Conservation (phyloP, 2,113 vertebrate genomes). For the Cyanocitta stelleri region DNA sequence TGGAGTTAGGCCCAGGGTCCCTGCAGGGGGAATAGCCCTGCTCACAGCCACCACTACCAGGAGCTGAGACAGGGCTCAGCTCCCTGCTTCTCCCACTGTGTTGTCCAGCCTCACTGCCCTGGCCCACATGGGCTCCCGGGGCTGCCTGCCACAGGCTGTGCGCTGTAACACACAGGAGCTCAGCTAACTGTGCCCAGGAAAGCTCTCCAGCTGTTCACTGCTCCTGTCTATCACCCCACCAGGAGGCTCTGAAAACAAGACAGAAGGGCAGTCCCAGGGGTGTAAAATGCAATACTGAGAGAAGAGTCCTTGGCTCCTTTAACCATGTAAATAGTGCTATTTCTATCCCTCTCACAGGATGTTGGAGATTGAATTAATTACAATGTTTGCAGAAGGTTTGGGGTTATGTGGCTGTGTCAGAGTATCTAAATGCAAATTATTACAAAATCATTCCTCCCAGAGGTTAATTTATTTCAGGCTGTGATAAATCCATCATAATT, state of each 20-base stretch:
- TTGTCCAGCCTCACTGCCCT: background rate
- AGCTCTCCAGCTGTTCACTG: background rate
- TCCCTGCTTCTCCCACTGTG: fast-evolving
- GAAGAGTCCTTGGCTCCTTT: background rate
- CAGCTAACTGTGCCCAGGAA: background rate
- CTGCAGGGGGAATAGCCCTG: background rate
- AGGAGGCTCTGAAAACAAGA: background rate
- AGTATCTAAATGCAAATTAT: constrained; percentile 55
- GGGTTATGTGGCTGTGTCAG: constrained; percentile 33
- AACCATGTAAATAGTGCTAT: background rate
- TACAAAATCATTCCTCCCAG: constrained; percentile 27
- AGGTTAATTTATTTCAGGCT: constrained; percentile 28
- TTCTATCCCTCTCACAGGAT: background rate
- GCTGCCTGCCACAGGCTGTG: background rate
- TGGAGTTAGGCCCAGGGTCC: background rate
- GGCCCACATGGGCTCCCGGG: background rate
- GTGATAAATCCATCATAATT: background rate
- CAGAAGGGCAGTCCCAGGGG: background rate
- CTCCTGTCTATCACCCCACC: background rate
- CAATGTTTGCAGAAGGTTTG: constrained; percentile 12
- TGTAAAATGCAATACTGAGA: background rate
- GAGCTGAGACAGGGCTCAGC: background rate
- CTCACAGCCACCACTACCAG: background rate
- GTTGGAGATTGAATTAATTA: background rate
- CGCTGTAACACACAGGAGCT: background rate